Conservation (phyloP, 1,140 invertebrate species). For the Vanessa tameamea region DNA sequence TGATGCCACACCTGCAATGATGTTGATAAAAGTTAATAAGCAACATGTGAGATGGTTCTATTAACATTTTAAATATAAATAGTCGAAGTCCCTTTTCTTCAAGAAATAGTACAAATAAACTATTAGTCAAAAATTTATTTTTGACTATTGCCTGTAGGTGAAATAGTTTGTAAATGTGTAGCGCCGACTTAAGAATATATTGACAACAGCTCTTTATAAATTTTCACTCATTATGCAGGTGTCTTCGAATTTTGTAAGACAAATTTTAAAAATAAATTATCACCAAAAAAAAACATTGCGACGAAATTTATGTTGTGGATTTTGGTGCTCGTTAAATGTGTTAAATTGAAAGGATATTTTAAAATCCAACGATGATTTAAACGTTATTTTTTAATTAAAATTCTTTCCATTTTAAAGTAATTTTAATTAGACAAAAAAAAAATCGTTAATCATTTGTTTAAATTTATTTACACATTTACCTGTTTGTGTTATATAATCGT, state of each 20-base stretch:
- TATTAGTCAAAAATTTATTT: too few species aligned
- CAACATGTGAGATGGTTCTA: too few species aligned
- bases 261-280: constrained; percentile 7
- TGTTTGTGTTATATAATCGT: neutral
- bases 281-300: constrained; percentile 15
- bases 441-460: neutral
- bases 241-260: neutral
- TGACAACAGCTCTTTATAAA: constrained; percentile 1
- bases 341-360: constrained; percentile 14
- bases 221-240: constrained; percentile 15
- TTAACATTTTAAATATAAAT: too few species aligned
- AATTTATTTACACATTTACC: neutral
- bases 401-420: neutral
- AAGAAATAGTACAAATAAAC: too few species aligned
- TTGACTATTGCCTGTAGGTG: too few species aligned
- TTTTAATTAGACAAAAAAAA: constrained; percentile 4
- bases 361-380: constrained; percentile 10
- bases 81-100: too few species aligned
- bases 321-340: constrained; percentile 17
- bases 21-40: neutral
- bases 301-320: constrained; percentile 21
- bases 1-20: neutral
- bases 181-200: too few species aligned
- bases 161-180: too few species aligned
- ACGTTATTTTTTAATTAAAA: constrained; percentile 5